Evolutionary conservation across 2,113 vertebrate genomes (phyloP), one percentile per base, ranked within the genome.

Genomic region (Cyanistes caeruleus): DNA sequence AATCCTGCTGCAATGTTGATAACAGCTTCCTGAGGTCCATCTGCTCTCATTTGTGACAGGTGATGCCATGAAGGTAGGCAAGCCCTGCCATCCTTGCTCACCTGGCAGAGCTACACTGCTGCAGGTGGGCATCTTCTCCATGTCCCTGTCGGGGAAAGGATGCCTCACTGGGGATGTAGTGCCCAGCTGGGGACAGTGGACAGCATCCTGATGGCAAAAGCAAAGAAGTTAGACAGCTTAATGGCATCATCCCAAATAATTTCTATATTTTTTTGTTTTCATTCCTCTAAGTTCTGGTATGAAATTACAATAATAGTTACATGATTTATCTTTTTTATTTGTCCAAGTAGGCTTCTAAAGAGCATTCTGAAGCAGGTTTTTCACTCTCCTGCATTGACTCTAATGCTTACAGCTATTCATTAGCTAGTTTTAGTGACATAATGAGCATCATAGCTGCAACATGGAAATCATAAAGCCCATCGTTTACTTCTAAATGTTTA

Each of bases 81-180:
- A 53, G 11, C 22, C 24, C 27, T 56, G n/a, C 31, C n/a, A 35
- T n/a, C 6, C 10, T 35, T 58, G 70, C 72, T 55, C 25, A 21
- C 31, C 22, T 31, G 41, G 28, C 74, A 46, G n/a, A 79, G 12
- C 27, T 58, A 46, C 11, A 18, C 48, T 15, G 22, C 76, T 31
- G 60, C 28, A 46, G 53, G 23, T 9, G 15, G 33, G 10, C 13
- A 17, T 20, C 51, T 56, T 22, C 25, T 74, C 27, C 15, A 5
- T 3, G 1, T 28, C 5, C 10, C 44, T 2, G 0, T 2, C 35
- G n/a, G 23, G 35, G 18, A 64, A 69, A 79, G 5, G 23, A 27
- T 1, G 4, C 24, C 35, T 60, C 25, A 6, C 12, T 7, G 11
- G 19, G 24, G 22, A 30, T 0, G 4, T 21, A 18, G 11, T 33